Conservation (phyloP, 2,888 invertebrate species). For the Yponomeuta sedellus region DNA sequence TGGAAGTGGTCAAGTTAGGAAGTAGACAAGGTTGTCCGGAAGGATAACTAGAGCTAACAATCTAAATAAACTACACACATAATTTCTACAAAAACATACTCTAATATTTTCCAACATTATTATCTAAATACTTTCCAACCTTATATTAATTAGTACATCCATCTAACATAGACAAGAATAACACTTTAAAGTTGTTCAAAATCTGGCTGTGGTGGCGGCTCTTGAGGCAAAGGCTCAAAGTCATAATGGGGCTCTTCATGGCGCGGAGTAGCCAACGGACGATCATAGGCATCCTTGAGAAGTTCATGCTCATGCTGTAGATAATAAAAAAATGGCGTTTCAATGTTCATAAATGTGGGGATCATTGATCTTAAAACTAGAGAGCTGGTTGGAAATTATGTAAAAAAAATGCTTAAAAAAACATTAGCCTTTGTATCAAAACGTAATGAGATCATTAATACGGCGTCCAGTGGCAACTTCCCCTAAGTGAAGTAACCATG, state of each 20-base stretch:
- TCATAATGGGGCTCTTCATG: slow-evolving; percentile 69
- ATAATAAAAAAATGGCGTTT: background rate
- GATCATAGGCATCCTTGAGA: slow-evolving; percentile 65
- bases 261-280: slow-evolving; percentile 67
- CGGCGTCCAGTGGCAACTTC: no score
- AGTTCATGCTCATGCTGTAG: slow-evolving; percentile 62
- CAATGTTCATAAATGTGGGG: no score
- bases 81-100: background rate
- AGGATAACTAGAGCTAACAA: background rate
- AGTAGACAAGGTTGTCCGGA: no score
- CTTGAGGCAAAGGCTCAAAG: slow-evolving; percentile 70
- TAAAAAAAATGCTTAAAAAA: no score
- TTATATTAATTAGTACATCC: background rate
- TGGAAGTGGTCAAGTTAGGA: no score
- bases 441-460: no score
- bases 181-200: slow-evolving; percentile 58
- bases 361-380: no score
- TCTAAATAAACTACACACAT: background rate
- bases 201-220: slow-evolving; percentile 70
- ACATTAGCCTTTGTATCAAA: no score
- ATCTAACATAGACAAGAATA: background rate
- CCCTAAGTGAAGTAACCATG: no score
- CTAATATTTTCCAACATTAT: background rate
- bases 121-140: background rate
- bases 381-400: no score